phyloP scores from a whole-genome alignment of 2,113 vertebrate genomes.

The Lycaon pictus region DNA sequence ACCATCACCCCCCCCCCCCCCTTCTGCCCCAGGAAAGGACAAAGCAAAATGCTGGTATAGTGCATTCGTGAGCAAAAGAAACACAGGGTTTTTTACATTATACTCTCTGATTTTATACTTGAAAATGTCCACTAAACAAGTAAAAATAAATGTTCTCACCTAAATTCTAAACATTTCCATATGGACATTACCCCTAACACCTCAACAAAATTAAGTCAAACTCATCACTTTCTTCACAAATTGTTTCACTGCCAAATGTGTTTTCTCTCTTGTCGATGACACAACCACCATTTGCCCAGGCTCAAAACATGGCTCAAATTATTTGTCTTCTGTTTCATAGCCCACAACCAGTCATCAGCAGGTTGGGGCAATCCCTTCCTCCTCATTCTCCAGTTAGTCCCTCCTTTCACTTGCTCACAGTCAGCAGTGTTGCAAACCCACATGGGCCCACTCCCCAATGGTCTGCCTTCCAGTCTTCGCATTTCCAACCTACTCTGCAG shows the following conservation, averaged over 20 bases:
- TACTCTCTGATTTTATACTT: neutral
- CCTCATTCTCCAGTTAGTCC: neutral
- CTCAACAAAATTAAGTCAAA: neutral
- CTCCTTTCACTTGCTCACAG: neutral
- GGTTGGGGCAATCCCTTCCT: neutral
- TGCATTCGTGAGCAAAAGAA: neutral
- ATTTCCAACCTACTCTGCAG: neutral
- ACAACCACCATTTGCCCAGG: neutral
- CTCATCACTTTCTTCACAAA: slow-evolving; percentile 2
- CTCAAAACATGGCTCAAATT: neutral
- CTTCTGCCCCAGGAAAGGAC: neutral
- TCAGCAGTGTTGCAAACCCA: neutral
- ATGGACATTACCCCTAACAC: neutral
- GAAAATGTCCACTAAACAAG: neutral
- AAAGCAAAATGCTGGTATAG: neutral
- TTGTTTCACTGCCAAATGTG: neutral
- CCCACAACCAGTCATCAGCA: neutral
- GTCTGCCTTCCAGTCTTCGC: neutral
- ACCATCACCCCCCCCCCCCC: neutral
- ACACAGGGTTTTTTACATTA: neutral
- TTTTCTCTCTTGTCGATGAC: neutral
- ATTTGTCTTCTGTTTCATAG: neutral
- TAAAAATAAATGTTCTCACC: neutral
- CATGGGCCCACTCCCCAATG: neutral
- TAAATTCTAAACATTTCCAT: neutral